These are phyloP conservation scores for Cygnus olor DNA, from an alignment of 2,797 vertebrate genomes.

Conservation along the genomic window DNA sequence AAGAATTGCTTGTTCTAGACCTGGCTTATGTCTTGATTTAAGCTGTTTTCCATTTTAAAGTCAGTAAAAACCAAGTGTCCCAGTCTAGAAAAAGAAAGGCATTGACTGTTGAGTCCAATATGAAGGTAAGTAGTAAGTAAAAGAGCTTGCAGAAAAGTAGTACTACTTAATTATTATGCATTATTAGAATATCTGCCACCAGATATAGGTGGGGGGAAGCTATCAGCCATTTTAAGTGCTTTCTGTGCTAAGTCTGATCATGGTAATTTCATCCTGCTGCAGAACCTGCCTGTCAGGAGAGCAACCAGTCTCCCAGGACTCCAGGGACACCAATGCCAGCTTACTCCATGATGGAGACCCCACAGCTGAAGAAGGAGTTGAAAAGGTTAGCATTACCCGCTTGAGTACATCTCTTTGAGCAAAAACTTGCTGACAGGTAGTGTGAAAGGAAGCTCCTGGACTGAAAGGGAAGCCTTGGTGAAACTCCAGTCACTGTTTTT, in stretches of 20 bases:
- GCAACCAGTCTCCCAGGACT: slow-evolving; percentile 65
- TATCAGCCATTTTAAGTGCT: not conserved
- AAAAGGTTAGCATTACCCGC: slow-evolving; percentile 81
- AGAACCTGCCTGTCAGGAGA: slow-evolving; percentile 66
- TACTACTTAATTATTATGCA: not conserved
- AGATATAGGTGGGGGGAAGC: not conserved
- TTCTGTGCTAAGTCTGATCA: not conserved
- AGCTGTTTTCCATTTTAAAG: slow-evolving; percentile 4
- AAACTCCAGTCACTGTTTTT: not conserved
- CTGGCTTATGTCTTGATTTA: not conserved
- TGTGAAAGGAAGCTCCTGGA: not conserved
- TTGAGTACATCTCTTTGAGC: not conserved
- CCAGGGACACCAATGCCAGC: slow-evolving; percentile 91
- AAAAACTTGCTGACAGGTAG: not conserved
- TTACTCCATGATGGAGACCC: slow-evolving; percentile 95
- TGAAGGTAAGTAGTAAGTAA: not conserved
- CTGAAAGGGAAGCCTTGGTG: not conserved
- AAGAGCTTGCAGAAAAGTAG: not conserved
- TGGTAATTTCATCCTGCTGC: slow-evolving; percentile 22
- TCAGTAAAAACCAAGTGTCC: not conserved
- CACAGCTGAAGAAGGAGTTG: slow-evolving; percentile 91
- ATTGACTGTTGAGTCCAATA: not conserved
- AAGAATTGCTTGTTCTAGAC: not conserved
- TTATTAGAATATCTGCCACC: not conserved
- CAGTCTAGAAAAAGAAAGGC: not conserved